A percentile compares a stretch with the other conserved stretches of the same genome.
Conservation (phyloP, 1,140 invertebrate species). For the Probaryconus sp. region DNA sequence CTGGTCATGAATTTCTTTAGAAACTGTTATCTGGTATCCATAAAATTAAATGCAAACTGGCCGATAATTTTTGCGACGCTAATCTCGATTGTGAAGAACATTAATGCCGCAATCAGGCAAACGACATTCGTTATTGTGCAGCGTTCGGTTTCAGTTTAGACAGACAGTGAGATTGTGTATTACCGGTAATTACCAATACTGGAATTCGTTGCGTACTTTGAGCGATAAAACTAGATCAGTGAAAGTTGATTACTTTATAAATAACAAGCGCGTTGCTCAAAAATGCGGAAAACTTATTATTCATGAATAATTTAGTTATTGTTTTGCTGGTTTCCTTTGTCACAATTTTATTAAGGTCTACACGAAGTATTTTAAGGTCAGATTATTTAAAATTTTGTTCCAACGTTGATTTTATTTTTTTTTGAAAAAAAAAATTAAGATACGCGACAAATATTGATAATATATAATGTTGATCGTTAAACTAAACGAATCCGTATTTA, state of each 20-base stretch:
- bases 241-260: conserved; percentile 40
- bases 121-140: conserved; percentile 32
- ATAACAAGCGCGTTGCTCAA: conserved; percentile 8
- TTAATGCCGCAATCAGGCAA: conserved; percentile 27
- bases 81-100: conserved; percentile 10
- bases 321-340: neutral
- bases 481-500: too few species aligned
- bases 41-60: conserved; percentile 35
- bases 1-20: conserved; percentile 9
- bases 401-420: too few species aligned
- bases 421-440: too few species aligned
- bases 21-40: neutral
- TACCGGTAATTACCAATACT: conserved; percentile 21
- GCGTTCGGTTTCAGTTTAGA: conserved; percentile 27
- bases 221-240: conserved; percentile 31
- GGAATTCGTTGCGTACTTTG: conserved; percentile 12
- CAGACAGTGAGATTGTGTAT: conserved; percentile 28
- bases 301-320: conserved; percentile 21
- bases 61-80: conserved; percentile 20
- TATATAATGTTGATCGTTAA: too few species aligned
- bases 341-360: too few species aligned
- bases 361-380: too few species aligned
- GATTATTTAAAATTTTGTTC: too few species aligned
- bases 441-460: too few species aligned
- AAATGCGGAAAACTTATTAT: conserved; percentile 17